These are phyloP conservation scores for Epirrhoe alternata DNA, from an alignment of 2,888 invertebrate species.

Conservation along the genomic window DNA sequence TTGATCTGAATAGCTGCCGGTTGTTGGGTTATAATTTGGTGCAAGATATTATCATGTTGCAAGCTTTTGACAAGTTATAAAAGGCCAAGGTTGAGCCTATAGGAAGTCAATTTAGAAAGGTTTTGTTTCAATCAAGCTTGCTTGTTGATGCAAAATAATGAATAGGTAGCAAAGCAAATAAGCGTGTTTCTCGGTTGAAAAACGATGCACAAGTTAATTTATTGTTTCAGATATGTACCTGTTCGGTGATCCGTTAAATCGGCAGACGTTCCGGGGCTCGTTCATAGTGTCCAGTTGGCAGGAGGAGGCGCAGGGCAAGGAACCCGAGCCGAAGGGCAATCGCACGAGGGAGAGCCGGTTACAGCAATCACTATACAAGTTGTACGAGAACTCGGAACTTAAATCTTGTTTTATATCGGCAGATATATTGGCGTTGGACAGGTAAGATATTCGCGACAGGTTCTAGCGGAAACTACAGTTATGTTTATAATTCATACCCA, in stretches of 20 bases:
- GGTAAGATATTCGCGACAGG: slow-evolving; percentile 80
- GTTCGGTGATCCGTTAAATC: slow-evolving; percentile 89
- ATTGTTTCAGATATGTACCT: slow-evolving; percentile 89
- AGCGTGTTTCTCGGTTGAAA: slow-evolving; percentile 1
- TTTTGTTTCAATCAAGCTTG: too few relatives aligned
- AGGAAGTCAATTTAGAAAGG: slow-evolving; percentile 3
- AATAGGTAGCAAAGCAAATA: neutral
- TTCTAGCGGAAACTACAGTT: slow-evolving; percentile 12
- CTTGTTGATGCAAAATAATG: neutral
- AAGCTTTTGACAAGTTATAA: slow-evolving; percentile 1
- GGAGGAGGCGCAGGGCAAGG: slow-evolving; percentile 86
- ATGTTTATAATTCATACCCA: slow-evolving; percentile 3
- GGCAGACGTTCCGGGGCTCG: slow-evolving; percentile 93
- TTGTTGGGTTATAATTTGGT: slow-evolving; percentile 24
- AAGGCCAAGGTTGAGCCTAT: slow-evolving; percentile 1
- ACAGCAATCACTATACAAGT: slow-evolving; percentile 89
- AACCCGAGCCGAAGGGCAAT: slow-evolving; percentile 88
- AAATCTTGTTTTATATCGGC: slow-evolving; percentile 91
- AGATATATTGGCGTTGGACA: slow-evolving; percentile 93
- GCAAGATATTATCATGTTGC: slow-evolving; percentile 12
- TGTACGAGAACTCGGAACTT: slow-evolving; percentile 90
- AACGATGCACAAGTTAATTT: slow-evolving; percentile 5
- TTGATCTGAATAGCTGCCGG: slow-evolving; percentile 30
- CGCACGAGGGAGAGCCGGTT: slow-evolving; percentile 90
- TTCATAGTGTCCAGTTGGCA: slow-evolving; percentile 91